Conservation (phyloP, 2,797 vertebrate genomes). For the Chanos chanos region DNA sequence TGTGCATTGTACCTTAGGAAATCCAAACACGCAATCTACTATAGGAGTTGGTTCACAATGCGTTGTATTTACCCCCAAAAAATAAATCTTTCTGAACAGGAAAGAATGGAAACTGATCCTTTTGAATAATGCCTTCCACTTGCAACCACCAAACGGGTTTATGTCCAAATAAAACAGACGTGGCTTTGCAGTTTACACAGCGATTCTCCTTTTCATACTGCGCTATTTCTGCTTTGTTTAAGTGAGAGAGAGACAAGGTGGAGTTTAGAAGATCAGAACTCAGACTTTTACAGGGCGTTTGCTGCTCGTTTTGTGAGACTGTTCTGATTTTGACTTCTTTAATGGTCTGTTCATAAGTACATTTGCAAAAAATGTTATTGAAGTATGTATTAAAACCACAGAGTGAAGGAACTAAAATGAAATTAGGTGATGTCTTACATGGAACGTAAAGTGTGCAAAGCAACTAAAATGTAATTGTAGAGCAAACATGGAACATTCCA, state of each 20-base stretch:
- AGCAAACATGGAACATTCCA: too few relatives aligned
- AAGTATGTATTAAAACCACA: too few relatives aligned
- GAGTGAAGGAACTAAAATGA: too few relatives aligned
- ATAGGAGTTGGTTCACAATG: conserved; percentile 1
- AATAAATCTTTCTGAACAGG: conserved; percentile 56
- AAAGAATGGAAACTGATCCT: conserved; percentile 54
- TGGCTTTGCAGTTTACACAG: conserved; percentile 28
- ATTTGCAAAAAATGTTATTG: too few relatives aligned
- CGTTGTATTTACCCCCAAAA: conserved; percentile 29
- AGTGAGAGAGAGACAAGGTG: conserved; percentile 17
- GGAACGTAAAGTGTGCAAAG: too few relatives aligned
- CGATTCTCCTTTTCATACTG: conserved; percentile 16
- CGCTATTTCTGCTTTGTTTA: conserved; percentile 15
- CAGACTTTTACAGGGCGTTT: conserved; percentile 64
- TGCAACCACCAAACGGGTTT: conserved; percentile 48
- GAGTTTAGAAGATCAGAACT: conserved; percentile 30
- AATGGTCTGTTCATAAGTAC: too few relatives aligned
- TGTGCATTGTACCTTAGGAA: too few relatives aligned
- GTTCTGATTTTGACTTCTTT: conserved; percentile 17
- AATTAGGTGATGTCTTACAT: too few relatives aligned
- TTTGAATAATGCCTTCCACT: conserved; percentile 48
- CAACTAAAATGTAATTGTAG: too few relatives aligned
- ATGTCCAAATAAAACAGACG: conserved; percentile 29
- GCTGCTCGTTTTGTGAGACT: conserved; percentile 14
- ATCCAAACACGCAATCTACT: too few relatives aligned